Evolutionary conservation across 2,888 invertebrate species (phyloP), one percentile per base, ranked within the genome.

Genomic region (Nipponacmea schrenckii): DNA sequence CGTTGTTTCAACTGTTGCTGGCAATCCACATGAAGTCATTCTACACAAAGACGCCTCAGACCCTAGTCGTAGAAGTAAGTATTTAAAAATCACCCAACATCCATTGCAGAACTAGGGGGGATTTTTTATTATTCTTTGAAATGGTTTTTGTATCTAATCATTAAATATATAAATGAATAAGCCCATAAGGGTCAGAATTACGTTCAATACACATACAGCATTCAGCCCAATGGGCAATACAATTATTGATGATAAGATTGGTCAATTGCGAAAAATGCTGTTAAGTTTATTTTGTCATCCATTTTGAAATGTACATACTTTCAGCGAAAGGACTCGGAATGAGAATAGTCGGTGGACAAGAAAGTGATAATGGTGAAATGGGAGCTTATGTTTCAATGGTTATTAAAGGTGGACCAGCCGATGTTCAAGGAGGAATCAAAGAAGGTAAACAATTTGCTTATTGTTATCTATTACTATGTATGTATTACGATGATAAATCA

Each of bases 341-440:
- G 95, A 92, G 96, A 77, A 95, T 97, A 39, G 96, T 96, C 64
- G 97, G 96, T 24, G 97, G 97, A 44, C 96, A 96, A 89, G 93
- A 94, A 45, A 94, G 94, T 73, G 91, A 93, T 45, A 95, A 95
- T 89, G 96, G 96, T 7, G 93, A 94, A 50, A 93, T 96, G 78
- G 95, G 95, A 89, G 96, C 96, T 65, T 94, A 94, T 88, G 87
- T 87, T 46, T 82, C 84, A 24, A 75, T 95, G 94, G 96, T 96
- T 4, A 94, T 95, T 77, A 94, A 95, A 15, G 95, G 95, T 64
- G 96, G 97, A 45, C 94, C 96, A 39, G 97, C 97, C 0, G 85
- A 84, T 71, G 95, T 96, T 89, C 93, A 95, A 86, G 95, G 94
- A 67, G 95, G 95, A 68, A 91, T 97, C 77, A 93, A 94, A 85